Evolutionary conservation across 2,113 vertebrate species (phyloP), one percentile per base, ranked within the genome.

Genomic region (Pandion haliaetus): DNA sequence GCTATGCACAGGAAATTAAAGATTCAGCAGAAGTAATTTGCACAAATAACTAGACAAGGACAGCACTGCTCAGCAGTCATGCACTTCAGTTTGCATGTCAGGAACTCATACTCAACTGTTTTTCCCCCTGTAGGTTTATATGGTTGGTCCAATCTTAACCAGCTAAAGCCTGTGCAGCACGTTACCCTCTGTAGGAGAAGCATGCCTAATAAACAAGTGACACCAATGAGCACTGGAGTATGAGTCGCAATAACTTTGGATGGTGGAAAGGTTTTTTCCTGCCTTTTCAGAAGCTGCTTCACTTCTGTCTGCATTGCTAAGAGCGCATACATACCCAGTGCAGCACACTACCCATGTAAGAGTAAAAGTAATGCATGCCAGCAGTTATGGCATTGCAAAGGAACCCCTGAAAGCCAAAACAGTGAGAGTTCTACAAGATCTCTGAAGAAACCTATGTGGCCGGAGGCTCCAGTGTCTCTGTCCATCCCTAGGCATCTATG

Each of bases 281-380:
- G 25, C 9, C 9, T 57, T 87, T 85, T 88, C 49, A 77, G 54
- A 81, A 70, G 25, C 9, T 62, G 11, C 17, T 44, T 49, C n/a
- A 5, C 12, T 74, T 74, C 38, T 23, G 3, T 17, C 28, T 66
- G 5, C 38, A 6, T 17, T 62, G 10, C 14, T 25, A 55, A 36
- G 29, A 45, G 25, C 2, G 1, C 4, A 11, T 14, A 12, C 21
- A 4, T 4, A 17, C 4, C 9, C 36, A 17, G 3, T 3, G 16
- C 26, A 44, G 24, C 5, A 8, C 29, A 4, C 19, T 42, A 18
- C 9, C 15, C 10, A 2, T 1, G 0, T 6, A n/a, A 58, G 31
- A 28, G 24, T 17, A 34, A 79, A 77, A 74, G 11, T 9, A n/a
- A 5, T 2, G 26, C n/a, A 12, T 1, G 0, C 2, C 38, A 57